Conservation (phyloP, 2,797 vertebrate genomes). For the Morus bassanus region DNA sequence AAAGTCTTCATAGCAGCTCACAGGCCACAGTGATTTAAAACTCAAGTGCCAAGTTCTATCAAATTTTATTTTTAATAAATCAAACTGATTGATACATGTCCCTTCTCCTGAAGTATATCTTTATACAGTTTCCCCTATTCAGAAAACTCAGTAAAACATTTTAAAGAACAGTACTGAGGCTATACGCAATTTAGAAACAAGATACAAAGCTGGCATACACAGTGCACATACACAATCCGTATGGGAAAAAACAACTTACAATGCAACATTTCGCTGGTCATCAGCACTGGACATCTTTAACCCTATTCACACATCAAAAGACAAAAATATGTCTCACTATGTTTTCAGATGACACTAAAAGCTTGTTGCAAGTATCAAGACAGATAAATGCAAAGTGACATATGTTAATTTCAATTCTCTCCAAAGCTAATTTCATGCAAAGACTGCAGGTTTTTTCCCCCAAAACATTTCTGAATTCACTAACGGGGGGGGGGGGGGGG, state of each 20-base stretch:
- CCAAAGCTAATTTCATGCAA: not conserved
- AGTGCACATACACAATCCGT: accelerated
- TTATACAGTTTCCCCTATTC: not conserved
- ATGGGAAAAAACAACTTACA: not conserved
- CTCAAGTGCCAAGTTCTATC: not conserved
- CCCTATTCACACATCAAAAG: not conserved
- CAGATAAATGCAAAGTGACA: not conserved
- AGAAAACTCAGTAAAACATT: not conserved
- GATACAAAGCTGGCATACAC: not conserved
- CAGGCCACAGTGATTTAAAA: not conserved
- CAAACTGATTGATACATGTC: not conserved
- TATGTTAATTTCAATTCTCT: not conserved
- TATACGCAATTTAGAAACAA: not conserved
- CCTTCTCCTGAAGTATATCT: not conserved
- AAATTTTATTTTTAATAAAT: not conserved
- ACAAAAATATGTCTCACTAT: not conserved
- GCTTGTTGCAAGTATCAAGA: not conserved
- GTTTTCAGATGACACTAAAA: not conserved
- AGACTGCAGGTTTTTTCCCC: not conserved
- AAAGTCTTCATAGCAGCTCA: not conserved
- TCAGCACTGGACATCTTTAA: not conserved
- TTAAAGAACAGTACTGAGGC: not conserved
- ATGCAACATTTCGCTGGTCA: not conserved
- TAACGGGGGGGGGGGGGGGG: not conserved
- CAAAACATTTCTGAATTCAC: not conserved